A percentile compares a stretch with the other conserved stretches of the same genome.
Evolutionary conservation across 2,113 vertebrate genomes (phyloP).

Genomic region (Orthonyx spaldingii): DNA sequence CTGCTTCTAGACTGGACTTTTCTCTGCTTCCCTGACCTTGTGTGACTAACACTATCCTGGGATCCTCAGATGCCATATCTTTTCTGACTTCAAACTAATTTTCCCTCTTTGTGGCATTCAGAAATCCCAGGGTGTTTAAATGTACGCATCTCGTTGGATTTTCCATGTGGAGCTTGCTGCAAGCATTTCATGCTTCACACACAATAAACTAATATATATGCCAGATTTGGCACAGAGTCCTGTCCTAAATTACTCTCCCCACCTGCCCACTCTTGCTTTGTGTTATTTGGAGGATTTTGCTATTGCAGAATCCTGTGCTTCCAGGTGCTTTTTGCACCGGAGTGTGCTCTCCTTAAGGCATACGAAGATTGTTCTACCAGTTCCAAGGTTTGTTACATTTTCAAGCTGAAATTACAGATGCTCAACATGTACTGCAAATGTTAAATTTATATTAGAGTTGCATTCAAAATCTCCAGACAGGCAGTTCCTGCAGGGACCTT

Average conservation of each 20-base stretch:
- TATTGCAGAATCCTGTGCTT: not conserved
- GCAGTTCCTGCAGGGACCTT: not conserved
- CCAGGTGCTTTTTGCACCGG: not conserved
- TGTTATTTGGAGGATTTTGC: not conserved
- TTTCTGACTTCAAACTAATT: not conserved
- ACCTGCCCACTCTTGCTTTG: not conserved
- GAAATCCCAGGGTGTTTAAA: not conserved
- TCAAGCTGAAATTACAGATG: not conserved
- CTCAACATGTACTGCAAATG: accelerated
- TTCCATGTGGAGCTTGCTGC: not conserved
- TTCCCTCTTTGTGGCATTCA: not conserved
- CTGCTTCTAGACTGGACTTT: not conserved
- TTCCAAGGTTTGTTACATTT: not conserved
- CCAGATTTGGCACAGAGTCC: not conserved
- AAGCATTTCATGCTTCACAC: not conserved
- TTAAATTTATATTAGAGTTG: not conserved
- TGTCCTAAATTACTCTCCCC: not conserved
- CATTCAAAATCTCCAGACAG: not conserved
- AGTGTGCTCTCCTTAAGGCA: not conserved
- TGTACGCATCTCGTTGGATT: accelerated
- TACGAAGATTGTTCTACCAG: not conserved
- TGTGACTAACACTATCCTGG: not conserved
- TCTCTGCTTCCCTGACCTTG: not conserved
- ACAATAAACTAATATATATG: not conserved
- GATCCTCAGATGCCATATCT: not conserved